Evolutionary conservation across 2,113 vertebrate genomes (phyloP), one percentile per base, ranked within the genome.

Genomic region (Microtus oregoni): DNA sequence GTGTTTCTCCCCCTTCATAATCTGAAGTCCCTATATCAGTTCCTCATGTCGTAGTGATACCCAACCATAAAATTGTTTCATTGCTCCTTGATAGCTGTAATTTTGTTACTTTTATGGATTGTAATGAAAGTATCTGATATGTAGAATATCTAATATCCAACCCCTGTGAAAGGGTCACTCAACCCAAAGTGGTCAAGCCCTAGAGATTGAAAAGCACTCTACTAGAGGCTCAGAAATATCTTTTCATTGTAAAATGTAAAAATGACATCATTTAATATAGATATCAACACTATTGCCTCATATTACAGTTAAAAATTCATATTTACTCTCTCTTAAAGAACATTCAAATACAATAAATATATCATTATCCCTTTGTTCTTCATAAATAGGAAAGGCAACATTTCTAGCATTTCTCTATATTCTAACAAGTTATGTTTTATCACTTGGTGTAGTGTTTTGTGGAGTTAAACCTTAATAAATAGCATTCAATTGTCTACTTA

Each of bases 371-470:
- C 2, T 75, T 92, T 63, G 10, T 9, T 13, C 24, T 68, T 92
- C 61, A 61, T 52, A 67, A 87, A 38, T 14, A 82, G 8, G 58
- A 22, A 86, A 77, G 90, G 32, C 44, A 35, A 44, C 58, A 87
- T 5, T 55, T 61, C 50, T 2, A 3, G 1, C 22, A 17, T 58
- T 90, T 90, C 1, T 35, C 17, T 7, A 32, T 63, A 32, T 63
- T 76, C 10, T 22, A 58, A 32, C 1, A 94, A 50, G 2, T 50
- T 88, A 14, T 76, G 73, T 13, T 7, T 44, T 94, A 86, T 47
- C 22, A 67, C 0, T 7, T 7, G 6, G 12, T 41, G 3, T 8
- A 47, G 7, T 30, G 0, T 1, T 78, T 9, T 26, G 0, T 10
- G 20, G 4, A 38, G 7, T 15, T 1, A 11, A 1, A 24, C 24